Conservation (phyloP, 2,888 invertebrate genomes). For the Vandiemenella viatica region DNA sequence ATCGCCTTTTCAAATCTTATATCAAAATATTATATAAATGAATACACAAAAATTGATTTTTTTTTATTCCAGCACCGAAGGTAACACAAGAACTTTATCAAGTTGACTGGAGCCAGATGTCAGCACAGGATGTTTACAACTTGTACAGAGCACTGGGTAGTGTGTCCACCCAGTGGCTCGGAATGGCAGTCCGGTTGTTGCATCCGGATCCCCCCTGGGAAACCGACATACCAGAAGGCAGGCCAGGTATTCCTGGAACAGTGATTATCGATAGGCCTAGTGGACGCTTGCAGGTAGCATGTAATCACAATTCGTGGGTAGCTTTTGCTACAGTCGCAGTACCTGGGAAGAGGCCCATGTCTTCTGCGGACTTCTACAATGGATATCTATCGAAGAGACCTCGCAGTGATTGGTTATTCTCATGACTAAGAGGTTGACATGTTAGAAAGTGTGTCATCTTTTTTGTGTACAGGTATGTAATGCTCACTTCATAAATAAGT, state of each 20-base stretch:
- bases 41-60: not conserved
- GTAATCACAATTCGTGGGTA: slow-evolving; percentile 47
- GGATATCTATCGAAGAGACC: slow-evolving; percentile 69
- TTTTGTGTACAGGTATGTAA: no score
- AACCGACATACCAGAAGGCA: not conserved
- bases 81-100: slow-evolving; percentile 42
- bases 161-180: slow-evolving; percentile 46
- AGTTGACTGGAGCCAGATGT: slow-evolving; percentile 50
- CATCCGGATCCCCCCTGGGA: slow-evolving; percentile 16
- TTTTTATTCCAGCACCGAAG: slow-evolving; percentile 52
- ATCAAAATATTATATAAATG: not conserved
- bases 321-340: slow-evolving; percentile 48
- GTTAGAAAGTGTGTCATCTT: no score
- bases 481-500: no score
- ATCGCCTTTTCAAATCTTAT: no score
- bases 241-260: slow-evolving; percentile 33
- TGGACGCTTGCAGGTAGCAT: slow-evolving; percentile 46
- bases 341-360: slow-evolving; percentile 54
- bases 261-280: slow-evolving; percentile 41
- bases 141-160: slow-evolving; percentile 53
- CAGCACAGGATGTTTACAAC: slow-evolving; percentile 48
- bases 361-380: slow-evolving; percentile 69
- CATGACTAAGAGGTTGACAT: no score
- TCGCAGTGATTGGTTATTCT: no score
- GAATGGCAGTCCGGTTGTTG: slow-evolving; percentile 33